Evolutionary conservation across 2,888 invertebrate species (phyloP).

Genomic region (Merodon equestris): DNA sequence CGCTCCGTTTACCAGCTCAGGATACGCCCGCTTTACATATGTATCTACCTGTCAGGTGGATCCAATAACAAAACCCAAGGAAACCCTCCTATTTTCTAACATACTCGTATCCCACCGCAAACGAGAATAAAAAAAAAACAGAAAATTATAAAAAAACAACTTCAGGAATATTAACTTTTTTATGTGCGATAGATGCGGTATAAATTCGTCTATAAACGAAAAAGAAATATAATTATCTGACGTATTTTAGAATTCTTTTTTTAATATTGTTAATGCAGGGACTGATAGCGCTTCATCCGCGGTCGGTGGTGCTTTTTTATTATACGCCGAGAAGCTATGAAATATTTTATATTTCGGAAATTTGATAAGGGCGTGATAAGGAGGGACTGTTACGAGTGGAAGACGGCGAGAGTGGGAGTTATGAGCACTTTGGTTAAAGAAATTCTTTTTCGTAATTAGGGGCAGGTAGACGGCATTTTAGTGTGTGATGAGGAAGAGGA

Average conservation of each 20-base stretch:
- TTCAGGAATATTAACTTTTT: background rate
- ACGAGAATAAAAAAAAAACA: background rate
- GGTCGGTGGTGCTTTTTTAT: constrained; percentile 4
- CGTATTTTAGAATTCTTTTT: background rate
- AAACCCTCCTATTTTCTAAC: too few relatives aligned
- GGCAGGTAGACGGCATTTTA: too few relatives aligned
- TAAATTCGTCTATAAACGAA: constrained; percentile 4
- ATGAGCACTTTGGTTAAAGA: background rate
- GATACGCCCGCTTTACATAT: background rate
- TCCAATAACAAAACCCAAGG: too few relatives aligned
- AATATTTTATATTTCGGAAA: constrained; percentile 47
- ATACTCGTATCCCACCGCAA: too few relatives aligned
- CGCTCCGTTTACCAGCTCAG: too few relatives aligned
- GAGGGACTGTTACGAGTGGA: constrained; percentile 16
- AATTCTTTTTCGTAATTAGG: background rate
- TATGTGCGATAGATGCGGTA: background rate
- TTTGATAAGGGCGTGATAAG: constrained; percentile 52
- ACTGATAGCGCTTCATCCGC: constrained; percentile 38
- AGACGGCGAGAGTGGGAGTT: constrained; percentile 7
- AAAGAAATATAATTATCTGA: too few relatives aligned
- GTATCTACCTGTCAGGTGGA: too few relatives aligned
- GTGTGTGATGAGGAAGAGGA: too few relatives aligned
- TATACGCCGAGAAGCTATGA: constrained; percentile 41
- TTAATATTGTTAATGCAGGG: constrained; percentile 3
- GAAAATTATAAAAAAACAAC: too few relatives aligned